phyloP scores from a whole-genome alignment of 2,113 vertebrate genomes.

The Aptenodytes patagonicus region DNA sequence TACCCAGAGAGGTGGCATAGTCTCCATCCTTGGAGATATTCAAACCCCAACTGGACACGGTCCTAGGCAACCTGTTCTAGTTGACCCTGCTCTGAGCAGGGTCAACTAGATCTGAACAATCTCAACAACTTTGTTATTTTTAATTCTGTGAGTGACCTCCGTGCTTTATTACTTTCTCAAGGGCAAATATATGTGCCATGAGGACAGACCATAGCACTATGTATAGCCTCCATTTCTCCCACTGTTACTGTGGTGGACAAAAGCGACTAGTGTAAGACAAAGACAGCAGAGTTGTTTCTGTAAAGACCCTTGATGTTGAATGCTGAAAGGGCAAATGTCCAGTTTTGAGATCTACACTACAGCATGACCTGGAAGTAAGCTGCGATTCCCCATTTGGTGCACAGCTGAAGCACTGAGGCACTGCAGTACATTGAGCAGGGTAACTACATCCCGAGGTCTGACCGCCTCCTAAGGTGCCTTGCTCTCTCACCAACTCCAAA shows the following conservation, averaged over 20 bases:
- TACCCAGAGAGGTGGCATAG: neutral
- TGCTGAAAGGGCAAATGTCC: neutral
- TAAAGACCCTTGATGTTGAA: neutral
- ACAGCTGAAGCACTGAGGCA: neutral
- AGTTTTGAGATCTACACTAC: neutral
- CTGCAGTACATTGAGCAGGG: accelerated
- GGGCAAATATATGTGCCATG: neutral
- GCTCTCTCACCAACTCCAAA: neutral
- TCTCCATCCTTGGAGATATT: neutral
- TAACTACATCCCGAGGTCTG: neutral
- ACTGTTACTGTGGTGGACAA: neutral
- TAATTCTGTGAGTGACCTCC: neutral
- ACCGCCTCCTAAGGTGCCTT: neutral
- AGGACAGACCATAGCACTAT: neutral
- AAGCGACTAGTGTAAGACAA: neutral
- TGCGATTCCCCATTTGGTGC: no score
- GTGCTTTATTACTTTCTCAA: neutral
- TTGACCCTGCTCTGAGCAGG: neutral
- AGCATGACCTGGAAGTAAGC: neutral
- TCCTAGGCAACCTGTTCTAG: neutral
- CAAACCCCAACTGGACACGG: neutral
- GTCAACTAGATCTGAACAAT: no score
- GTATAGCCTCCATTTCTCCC: neutral
- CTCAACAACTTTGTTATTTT: neutral
- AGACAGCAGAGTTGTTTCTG: neutral